These are phyloP conservation scores for Trachelus iudaicus DNA, from an alignment of 2,888 invertebrate genomes.

Conservation along the genomic window DNA sequence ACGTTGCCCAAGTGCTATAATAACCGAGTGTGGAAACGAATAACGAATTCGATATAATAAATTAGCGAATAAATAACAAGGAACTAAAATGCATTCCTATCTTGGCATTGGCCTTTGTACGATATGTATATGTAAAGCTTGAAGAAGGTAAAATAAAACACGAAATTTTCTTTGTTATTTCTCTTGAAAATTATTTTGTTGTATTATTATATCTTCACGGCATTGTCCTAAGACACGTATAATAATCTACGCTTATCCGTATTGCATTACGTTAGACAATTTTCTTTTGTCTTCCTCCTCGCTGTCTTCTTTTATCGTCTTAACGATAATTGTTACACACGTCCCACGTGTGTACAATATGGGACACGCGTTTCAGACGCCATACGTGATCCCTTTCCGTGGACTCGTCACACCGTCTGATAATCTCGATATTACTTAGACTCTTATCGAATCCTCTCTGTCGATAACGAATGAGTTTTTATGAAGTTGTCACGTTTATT, in stretches of 20 bases:
- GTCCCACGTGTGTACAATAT: not conserved
- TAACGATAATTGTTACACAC: not conserved
- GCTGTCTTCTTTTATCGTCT: not conserved
- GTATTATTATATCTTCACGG: not conserved
- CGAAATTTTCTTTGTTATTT: not conserved
- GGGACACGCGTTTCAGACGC: not conserved
- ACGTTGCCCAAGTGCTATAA: not conserved
- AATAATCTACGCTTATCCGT: not conserved
- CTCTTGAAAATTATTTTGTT: not conserved
- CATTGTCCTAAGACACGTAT: not conserved
- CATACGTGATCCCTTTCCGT: not conserved
- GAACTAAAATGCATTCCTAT: not conserved
- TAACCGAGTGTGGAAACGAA: not conserved
- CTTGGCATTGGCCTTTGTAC: not conserved
- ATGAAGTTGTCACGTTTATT: not conserved
- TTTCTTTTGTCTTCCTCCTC: not conserved
- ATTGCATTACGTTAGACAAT: not conserved
- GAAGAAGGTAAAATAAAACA: not conserved
- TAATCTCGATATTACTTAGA: not conserved
- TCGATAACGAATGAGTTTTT: not conserved
- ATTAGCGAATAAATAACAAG: not conserved
- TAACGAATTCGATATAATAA: not conserved
- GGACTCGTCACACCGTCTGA: not conserved
- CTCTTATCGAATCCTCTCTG: not conserved
- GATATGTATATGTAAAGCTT: rapidly evolving